Evolutionary conservation across 2,888 invertebrate genomes (phyloP), one percentile per base, ranked within the genome.

Genomic region (Rhabditoides inermis): DNA sequence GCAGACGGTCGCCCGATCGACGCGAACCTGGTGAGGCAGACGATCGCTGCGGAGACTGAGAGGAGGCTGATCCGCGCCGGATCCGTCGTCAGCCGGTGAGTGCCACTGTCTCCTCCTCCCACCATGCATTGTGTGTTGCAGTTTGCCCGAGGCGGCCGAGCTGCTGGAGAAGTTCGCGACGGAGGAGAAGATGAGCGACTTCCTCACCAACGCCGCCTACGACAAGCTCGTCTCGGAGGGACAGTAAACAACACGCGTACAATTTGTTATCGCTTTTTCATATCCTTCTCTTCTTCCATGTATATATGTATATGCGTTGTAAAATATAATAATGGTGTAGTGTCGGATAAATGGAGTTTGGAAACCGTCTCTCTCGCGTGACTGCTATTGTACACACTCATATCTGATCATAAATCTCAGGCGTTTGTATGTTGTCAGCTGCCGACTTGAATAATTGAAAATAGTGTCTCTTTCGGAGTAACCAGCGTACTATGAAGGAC

Each of bases 121-220:
- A 12, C 18, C 40, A 40, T 20, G 42, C 7, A 23, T 4, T 15
- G n/a, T 7, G 18, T 40, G 7, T 20, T 10, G 10, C 7, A 12
- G 18, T 20, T 5, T 76, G 15, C 47, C 67, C 52, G 78, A 69
- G 32, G 77, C 78, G 32, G 76, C 76, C 23, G 76, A 82, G 65
- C 81, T 85, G 77, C 81, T 84, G 56, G 76, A 83, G 64, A 84
- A 85, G 65, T 73, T 85, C 39, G 83, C 85, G 51, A 79, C 82
- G 1, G 77, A 80, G 40, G 77, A 82, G 44, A 79, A 82, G 48
- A 83, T 84, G 20, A 84, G 84, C 0, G 84, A 85, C 58, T 85
- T 84, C 71, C 82, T 85, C 46, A 85, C 85, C 0, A 46, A 67
- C 20, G 69, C 62, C 36, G 69, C 69, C 39, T 75, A 75, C 53